phyloP scores from a whole-genome alignment of 2,888 invertebrate genomes.

The Tenthredo distinguenda region DNA sequence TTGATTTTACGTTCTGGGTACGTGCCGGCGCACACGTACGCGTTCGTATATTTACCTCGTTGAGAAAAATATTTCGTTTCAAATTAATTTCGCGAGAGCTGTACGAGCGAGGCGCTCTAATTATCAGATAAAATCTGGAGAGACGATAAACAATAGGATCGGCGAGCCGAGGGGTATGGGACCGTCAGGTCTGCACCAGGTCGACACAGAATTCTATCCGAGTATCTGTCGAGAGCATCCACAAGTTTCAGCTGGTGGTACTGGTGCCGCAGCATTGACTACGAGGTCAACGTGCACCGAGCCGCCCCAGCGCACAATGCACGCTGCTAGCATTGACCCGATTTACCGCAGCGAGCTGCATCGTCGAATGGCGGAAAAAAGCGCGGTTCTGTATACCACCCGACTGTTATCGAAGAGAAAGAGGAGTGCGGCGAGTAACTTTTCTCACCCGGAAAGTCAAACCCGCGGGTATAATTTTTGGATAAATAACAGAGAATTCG shows the following conservation, averaged over 20 bases:
- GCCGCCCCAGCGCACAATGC: slow-evolving; percentile 34
- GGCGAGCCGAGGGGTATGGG: neutral
- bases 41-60: too few relatives aligned
- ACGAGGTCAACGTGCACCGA: slow-evolving; percentile 39
- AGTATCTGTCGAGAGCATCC: slow-evolving; percentile 25
- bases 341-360: slow-evolving; percentile 34
- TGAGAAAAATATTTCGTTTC: neutral
- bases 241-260: slow-evolving; percentile 1
- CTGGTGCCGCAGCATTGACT: slow-evolving; percentile 25
- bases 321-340: slow-evolving; percentile 41
- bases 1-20: neutral
- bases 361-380: slow-evolving; percentile 11
- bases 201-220: neutral
- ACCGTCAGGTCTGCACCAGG: neutral
- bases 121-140: neutral
- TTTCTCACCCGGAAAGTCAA: neutral
- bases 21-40: too few relatives aligned
- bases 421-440: neutral
- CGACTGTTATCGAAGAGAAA: neutral
- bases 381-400: too few relatives aligned
- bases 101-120: neutral
- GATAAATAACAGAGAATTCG: neutral
- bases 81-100: neutral
- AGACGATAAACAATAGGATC: neutral
- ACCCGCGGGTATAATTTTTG: neutral